Conservation (phyloP, 2,113 vertebrate species). For the Phylloscopus trochilus region DNA sequence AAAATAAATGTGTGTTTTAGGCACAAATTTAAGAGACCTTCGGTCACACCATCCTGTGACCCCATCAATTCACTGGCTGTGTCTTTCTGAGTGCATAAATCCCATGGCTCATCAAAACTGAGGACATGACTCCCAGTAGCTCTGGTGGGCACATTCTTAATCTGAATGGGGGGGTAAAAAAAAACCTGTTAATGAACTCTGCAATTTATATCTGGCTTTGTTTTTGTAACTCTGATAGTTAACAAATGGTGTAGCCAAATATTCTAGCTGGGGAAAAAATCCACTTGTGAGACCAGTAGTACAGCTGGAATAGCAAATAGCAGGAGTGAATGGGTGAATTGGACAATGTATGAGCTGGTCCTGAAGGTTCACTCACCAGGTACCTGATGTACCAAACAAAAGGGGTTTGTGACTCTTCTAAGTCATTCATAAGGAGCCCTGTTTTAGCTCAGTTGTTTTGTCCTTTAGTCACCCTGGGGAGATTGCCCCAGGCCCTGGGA, state of each 20-base stretch:
- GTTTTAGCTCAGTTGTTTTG: not conserved
- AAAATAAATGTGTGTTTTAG: not conserved
- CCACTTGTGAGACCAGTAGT: not conserved
- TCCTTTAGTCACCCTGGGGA: not conserved
- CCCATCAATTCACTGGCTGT: not conserved
- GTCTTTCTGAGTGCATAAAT: not conserved
- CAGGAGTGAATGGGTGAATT: not conserved
- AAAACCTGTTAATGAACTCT: not conserved
- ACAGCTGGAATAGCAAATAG: not conserved
- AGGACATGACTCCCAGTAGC: not conserved
- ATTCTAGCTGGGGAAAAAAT: not conserved
- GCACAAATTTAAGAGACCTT: not conserved
- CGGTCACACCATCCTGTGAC: not conserved
- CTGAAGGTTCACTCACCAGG: not conserved
- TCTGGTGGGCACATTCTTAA: not conserved
- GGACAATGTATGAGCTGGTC: not conserved
- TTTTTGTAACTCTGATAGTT: not conserved
- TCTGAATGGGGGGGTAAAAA: accelerated
- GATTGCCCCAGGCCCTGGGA: not conserved
- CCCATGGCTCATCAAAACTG: not conserved
- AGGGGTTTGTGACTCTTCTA: not conserved
- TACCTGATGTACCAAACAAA: accelerated
- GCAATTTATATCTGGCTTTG: not conserved
- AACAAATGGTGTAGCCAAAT: not conserved
- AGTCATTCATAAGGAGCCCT: not conserved